Evolutionary conservation across 2,888 invertebrate species (phyloP).

Genomic region (Plagodis dolabraria): DNA sequence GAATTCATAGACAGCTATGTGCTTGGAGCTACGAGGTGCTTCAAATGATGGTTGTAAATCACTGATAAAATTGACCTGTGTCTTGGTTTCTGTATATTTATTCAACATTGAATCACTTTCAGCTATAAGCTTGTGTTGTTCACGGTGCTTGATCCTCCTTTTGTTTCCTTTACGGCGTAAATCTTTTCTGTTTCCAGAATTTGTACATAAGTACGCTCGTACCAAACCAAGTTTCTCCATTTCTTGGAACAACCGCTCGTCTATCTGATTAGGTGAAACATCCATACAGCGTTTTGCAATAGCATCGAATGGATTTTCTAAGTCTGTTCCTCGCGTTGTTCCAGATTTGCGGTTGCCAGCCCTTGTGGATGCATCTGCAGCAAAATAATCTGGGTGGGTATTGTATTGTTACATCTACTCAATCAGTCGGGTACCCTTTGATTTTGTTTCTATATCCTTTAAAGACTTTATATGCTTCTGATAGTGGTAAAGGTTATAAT

Average conservation of each 20-base stretch:
- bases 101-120: not conserved
- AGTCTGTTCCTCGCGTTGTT: slow-evolving; percentile 1
- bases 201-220: not conserved
- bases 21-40: not conserved
- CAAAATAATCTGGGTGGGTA: slow-evolving; percentile 24
- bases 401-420: slow-evolving; percentile 26
- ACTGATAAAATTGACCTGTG: not conserved
- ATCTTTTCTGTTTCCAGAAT: not conserved
- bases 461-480: no score
- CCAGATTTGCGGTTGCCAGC: not conserved
- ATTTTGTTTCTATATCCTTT: not conserved
- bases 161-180: not conserved
- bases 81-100: not conserved
- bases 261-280: slow-evolving; percentile 7
- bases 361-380: slow-evolving; percentile 17
- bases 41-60: slow-evolving; percentile 7
- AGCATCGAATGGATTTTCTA: slow-evolving; percentile 5
- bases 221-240: slow-evolving; percentile 11
- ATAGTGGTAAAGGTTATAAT: no score
- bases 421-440: slow-evolving; percentile 10
- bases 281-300: slow-evolving; percentile 15
- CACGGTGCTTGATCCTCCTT: not conserved
- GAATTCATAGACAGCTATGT: not conserved
- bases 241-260: slow-evolving; percentile 12
- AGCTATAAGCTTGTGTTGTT: not conserved